These are phyloP conservation scores for Nomia melanderi DNA, from an alignment of 1,140 invertebrate genomes.

Conservation along the genomic window DNA sequence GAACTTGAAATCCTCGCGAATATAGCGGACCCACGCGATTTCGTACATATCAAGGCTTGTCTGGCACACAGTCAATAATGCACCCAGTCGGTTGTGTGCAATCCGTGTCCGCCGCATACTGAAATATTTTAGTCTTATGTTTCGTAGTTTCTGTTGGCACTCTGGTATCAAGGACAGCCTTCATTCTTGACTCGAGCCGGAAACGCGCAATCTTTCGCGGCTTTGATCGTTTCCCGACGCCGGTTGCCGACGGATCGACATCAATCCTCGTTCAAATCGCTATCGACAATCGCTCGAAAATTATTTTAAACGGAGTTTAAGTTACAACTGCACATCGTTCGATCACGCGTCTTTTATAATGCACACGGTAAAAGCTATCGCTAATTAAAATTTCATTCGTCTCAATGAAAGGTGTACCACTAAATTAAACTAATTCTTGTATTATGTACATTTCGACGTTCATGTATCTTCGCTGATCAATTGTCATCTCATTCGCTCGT, in stretches of 20 bases:
- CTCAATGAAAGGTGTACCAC: no score
- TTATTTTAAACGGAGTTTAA: not conserved
- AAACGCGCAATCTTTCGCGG: slow-evolving; percentile 25
- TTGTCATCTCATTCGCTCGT: no score
- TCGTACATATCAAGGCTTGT: slow-evolving; percentile 1
- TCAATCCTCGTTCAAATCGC: not conserved
- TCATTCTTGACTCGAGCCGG: slow-evolving; percentile 36
- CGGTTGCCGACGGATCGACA: no score
- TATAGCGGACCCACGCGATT: slow-evolving; percentile 19
- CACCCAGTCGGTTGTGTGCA: slow-evolving; percentile 8
- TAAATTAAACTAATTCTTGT: no score
- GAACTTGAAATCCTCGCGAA: not conserved
- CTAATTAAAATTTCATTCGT: no score
- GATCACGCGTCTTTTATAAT: no score
- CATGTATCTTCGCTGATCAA: no score
- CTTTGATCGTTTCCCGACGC: not conserved
- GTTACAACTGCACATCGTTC: not conserved
- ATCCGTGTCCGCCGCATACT: slow-evolving; percentile 26
- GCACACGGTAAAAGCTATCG: no score
- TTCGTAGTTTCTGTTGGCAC: slow-evolving; percentile 58
- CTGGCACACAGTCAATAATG: slow-evolving; percentile 60
- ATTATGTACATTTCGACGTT: no score
- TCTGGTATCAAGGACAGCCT: slow-evolving; percentile 43
- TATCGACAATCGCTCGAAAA: not conserved
- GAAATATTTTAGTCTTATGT: slow-evolving; percentile 63